Base-by-base conservation (phyloP, 1,140 invertebrate genomes). In the Heterodera carotae region DNA sequence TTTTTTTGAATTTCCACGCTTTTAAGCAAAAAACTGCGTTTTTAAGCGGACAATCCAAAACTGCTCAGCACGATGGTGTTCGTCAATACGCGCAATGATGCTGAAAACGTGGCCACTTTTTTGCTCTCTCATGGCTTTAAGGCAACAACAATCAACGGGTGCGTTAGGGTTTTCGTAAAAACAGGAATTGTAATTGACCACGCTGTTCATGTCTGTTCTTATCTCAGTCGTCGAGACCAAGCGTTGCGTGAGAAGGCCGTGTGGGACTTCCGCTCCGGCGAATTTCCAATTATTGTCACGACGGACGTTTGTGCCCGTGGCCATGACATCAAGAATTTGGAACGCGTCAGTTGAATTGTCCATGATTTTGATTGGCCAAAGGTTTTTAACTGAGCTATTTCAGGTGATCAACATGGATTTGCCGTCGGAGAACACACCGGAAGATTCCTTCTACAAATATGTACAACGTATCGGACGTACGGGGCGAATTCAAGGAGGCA, bases 281-380 rank as follows among this genome's bases (percentile, higher is more conserved):
- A 88, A 7, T 92, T 93, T 0, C 90, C 60, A 43, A 93, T 96
- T 78, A 89, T 97, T n/a, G 91, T 96, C 29, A 94, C 94, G 2
- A 96, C 95, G 29, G 95, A 97, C 90, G 93, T 97, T 27, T 94
- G 94, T 0, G 94, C 94, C 34, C 90, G 94, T 81, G 94, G 95
- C 31, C 91, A 97, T 69, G 94, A 97, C 88, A 94, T 97, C 56
- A 92, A 93, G 87, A 93, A 96, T 86, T 91, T 97, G 4, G 94
- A 94, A 90, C 94, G 91, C 90, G 92, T 82, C 31, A 31, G 34
- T 73, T 71, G 2, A 69, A 68, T 1, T 7, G 31, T 34, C 6
- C 8, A n/a, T 29, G 29, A 27, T 75, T 73, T 25, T 15, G 7
- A 62, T n/a, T n/a, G n/a, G n/a, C n/a, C n/a, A n/a, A n/a, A n/a